Percentiles rank a stretch among this genome's conserved stretches.
Evolutionary conservation across 2,888 invertebrate genomes (phyloP).

Genomic region (Pyrrhia umbra): DNA sequence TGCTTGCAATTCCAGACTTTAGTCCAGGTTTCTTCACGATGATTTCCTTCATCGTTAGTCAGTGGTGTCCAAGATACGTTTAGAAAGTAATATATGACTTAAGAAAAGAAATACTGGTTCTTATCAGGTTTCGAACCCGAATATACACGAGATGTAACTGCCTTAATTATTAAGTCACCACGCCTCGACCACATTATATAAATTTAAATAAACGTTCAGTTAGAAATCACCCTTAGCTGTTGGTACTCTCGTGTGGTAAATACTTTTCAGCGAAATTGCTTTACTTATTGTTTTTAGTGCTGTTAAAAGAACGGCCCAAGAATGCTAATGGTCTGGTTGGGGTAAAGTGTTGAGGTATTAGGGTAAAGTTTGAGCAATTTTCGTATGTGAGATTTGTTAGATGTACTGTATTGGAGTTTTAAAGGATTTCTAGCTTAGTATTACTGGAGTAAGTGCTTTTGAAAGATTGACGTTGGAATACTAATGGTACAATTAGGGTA

Average conservation of each 20-base stretch:
- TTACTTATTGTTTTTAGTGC: constrained; percentile 54
- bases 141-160: too few relatives aligned
- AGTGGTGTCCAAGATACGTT: too few relatives aligned
- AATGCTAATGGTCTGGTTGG: constrained; percentile 53
- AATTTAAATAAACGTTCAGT: constrained; percentile 27
- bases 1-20: too few relatives aligned
- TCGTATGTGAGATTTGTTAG: constrained; percentile 20
- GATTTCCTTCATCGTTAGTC: too few relatives aligned
- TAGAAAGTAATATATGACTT: too few relatives aligned
- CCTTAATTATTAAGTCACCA: too few relatives aligned
- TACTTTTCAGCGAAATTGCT: constrained; percentile 56
- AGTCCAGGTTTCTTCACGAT: too few relatives aligned
- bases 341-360: constrained; percentile 4
- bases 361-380: constrained; percentile 19
- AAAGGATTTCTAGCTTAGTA: constrained; percentile 8
- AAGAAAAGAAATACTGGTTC: too few relatives aligned
- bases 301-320: constrained; percentile 42
- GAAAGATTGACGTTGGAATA: constrained; percentile 1
- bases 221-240: constrained; percentile 11
- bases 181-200: too few relatives aligned
- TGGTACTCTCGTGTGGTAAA: constrained; percentile 47
- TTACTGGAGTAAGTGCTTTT: background rate
- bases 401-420: constrained; percentile 9
- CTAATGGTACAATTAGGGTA: constrained; percentile 1
- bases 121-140: too few relatives aligned